These are phyloP conservation scores for Dendropsophus ebraccatus DNA, from an alignment of 2,113 vertebrate species.

Conservation along the genomic window DNA sequence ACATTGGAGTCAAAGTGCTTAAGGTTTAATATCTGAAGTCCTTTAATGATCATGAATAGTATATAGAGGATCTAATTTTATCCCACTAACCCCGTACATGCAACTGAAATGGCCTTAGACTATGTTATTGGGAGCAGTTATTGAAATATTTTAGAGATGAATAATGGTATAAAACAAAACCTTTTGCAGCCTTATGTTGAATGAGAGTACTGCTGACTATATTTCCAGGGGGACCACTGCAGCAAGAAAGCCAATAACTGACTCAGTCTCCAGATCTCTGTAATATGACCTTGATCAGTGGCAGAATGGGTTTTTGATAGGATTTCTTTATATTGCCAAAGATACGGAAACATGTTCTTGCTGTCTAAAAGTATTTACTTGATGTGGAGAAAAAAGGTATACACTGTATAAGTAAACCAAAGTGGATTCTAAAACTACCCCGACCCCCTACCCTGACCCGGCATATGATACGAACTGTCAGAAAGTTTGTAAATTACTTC, in stretches of 20 bases:
- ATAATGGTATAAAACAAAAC: background rate
- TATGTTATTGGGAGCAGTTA: background rate
- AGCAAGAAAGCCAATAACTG: background rate
- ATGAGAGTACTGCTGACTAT: background rate
- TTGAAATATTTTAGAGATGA: slow-evolving; percentile 3
- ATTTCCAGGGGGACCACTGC: background rate
- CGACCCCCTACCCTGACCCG: too few relatives aligned
- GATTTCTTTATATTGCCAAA: background rate
- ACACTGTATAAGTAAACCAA: background rate
- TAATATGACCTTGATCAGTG: background rate
- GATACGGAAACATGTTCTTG: background rate
- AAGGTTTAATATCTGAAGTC: background rate
- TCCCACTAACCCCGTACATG: background rate
- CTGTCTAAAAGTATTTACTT: background rate
- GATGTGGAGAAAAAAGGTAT: background rate
- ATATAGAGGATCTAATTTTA: background rate
- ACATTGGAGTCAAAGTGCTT: background rate
- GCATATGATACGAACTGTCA: too few relatives aligned
- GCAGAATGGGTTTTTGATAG: background rate
- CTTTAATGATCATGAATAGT: background rate
- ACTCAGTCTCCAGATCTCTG: background rate
- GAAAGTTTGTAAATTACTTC: too few relatives aligned
- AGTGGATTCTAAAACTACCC: background rate
- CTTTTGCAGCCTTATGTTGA: background rate
- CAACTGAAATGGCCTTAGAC: background rate